Evolutionary conservation across 2,888 invertebrate species (phyloP).

Genomic region (Odiellus spinosus): DNA sequence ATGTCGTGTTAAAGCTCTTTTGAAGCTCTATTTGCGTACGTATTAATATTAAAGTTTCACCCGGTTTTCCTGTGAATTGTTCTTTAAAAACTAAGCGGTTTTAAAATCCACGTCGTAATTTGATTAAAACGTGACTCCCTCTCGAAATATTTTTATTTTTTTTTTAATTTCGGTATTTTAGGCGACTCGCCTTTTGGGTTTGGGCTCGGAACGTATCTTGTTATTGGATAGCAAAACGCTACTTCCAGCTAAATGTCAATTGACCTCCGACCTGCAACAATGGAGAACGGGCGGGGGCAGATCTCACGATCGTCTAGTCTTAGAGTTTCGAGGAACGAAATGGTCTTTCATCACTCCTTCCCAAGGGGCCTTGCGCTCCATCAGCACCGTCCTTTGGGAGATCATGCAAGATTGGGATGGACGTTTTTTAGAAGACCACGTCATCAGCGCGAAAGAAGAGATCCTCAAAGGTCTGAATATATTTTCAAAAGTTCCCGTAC

Average conservation of each 20-base stretch:
- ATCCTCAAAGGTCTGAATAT: slow-evolving; percentile 12
- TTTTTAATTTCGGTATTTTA: slow-evolving; percentile 5
- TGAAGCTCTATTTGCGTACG: too few relatives aligned
- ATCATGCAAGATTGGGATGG: slow-evolving; percentile 42
- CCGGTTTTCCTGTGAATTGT: too few relatives aligned
- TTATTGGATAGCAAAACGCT: slow-evolving; percentile 44
- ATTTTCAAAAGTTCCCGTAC: not conserved
- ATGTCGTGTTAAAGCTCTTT: too few relatives aligned
- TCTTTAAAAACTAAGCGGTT: too few relatives aligned
- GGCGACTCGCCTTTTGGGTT: slow-evolving; percentile 41
- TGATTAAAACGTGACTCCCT: too few relatives aligned
- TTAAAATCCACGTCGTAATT: too few relatives aligned
- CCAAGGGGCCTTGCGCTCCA: slow-evolving; percentile 37
- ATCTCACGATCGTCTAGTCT: slow-evolving; percentile 41
- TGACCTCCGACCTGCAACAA: slow-evolving; percentile 40
- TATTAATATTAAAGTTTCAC: too few relatives aligned
- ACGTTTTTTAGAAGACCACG: slow-evolving; percentile 26
- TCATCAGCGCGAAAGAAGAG: slow-evolving; percentile 13
- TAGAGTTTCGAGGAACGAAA: slow-evolving; percentile 44
- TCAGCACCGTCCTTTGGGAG: slow-evolving; percentile 41
- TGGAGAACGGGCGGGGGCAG: slow-evolving; percentile 45
- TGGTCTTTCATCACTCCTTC: slow-evolving; percentile 41
- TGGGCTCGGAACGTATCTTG: slow-evolving; percentile 40
- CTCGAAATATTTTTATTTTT: not conserved
- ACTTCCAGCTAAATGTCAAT: slow-evolving; percentile 38